Percentiles rank a stretch among this genome's conserved stretches.
Conservation (phyloP, 1,140 invertebrate genomes). For the Heliconius congener region DNA sequence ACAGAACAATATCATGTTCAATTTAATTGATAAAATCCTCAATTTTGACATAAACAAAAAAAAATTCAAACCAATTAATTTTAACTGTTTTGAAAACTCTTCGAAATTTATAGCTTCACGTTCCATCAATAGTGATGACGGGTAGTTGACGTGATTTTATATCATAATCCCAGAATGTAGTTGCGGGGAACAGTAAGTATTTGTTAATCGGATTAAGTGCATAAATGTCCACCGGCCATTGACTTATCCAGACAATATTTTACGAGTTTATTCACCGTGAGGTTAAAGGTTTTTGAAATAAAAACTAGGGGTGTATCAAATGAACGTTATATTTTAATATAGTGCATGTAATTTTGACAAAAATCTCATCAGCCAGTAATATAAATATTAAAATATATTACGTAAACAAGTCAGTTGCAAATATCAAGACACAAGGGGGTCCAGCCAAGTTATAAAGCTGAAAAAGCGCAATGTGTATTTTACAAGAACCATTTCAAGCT, state of each 20-base stretch:
- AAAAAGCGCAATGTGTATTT: no score
- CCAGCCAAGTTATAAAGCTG: no score
- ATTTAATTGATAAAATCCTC: not conserved
- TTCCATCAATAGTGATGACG: conserved; percentile 65
- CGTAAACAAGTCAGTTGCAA: not conserved
- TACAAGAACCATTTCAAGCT: no score
- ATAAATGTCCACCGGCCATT: conserved; percentile 49
- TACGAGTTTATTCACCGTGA: conserved; percentile 20
- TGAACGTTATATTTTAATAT: not conserved
- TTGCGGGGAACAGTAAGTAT: conserved; percentile 61
- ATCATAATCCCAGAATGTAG: conserved; percentile 59
- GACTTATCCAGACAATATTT: conserved; percentile 54
- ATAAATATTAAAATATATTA: not conserved
- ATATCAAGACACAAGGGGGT: no score
- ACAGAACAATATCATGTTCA: not conserved
- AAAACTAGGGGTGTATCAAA: not conserved
- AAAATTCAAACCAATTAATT: not conserved
- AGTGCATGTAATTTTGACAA: no score
- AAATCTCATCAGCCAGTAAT: not conserved
- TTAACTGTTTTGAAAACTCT: not conserved
- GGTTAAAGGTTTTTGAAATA: not conserved
- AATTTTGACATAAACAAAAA: not conserved
- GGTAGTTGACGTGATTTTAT: conserved; percentile 61
- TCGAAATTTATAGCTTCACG: conserved; percentile 45
- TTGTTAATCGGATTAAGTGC: conserved; percentile 63